Conservation (phyloP, 1,140 invertebrate genomes). For the Drosophila melanogaster region Release_6_plus_ISO1_MT NT_033777.3:31430001-31430500, state of each 20-base stretch:
- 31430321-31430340: slow-evolving; percentile 44
- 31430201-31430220: slow-evolving; percentile 26
- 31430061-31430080: slow-evolving; percentile 3
- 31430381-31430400: slow-evolving; percentile 54
- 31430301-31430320: slow-evolving; percentile 50
- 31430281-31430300: slow-evolving; percentile 26
- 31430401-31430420: slow-evolving; percentile 47
- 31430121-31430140: slow-evolving; percentile 80
- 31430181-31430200: not conserved
- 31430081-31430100: slow-evolving; percentile 22
- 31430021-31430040: not conserved
- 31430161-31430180: slow-evolving; percentile 2
- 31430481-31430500: slow-evolving; percentile 27
- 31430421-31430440: slow-evolving; percentile 42
- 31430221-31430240: slow-evolving; percentile 68
- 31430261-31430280: slow-evolving; percentile 21
- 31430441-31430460: slow-evolving; percentile 58
- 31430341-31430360: slow-evolving; percentile 17
- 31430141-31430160: slow-evolving; percentile 67
- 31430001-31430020: slow-evolving; percentile 17
- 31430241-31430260: slow-evolving; percentile 59
- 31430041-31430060: slow-evolving; percentile 12
- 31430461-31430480: slow-evolving; percentile 60
- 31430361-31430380: slow-evolving; percentile 53
- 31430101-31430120: slow-evolving; percentile 74